Percentiles rank a stretch among this genome's conserved stretches.
These are phyloP conservation scores for Piprites chloris DNA, from an alignment of 2,113 vertebrate genomes.

Conservation along the genomic window DNA sequence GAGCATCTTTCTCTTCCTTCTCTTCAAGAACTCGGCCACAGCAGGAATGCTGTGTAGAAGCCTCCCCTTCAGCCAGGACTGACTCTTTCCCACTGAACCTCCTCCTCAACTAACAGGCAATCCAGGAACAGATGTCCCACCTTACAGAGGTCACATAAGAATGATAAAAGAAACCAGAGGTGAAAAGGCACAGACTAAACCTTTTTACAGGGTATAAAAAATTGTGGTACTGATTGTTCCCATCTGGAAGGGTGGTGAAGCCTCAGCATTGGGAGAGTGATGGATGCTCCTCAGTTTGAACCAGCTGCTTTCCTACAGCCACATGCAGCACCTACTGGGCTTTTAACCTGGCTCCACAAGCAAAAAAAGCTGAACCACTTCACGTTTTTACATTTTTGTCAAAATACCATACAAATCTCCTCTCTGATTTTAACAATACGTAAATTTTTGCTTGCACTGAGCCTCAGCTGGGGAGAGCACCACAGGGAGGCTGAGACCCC, in stretches of 20 bases:
- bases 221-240: neutral
- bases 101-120: neutral
- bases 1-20: neutral
- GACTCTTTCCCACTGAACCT: neutral
- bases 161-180: neutral
- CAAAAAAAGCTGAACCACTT: neutral
- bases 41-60: too few relatives aligned
- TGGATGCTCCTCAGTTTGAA: fast-evolving
- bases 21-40: neutral
- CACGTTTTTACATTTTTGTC: neutral
- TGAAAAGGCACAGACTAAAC: neutral
- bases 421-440: neutral
- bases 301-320: neutral
- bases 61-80: neutral
- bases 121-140: fast-evolving
- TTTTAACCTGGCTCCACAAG: neutral
- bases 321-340: fast-evolving
- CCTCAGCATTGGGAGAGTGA: fast-evolving
- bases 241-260: neutral
- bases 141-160: neutral
- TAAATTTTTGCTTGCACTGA: neutral
- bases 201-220: neutral
- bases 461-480: neutral
- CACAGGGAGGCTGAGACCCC: neutral
- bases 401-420: neutral